Base-by-base conservation (phyloP, 2,113 vertebrate genomes). In the Datnioides undecimradiatus region DNA sequence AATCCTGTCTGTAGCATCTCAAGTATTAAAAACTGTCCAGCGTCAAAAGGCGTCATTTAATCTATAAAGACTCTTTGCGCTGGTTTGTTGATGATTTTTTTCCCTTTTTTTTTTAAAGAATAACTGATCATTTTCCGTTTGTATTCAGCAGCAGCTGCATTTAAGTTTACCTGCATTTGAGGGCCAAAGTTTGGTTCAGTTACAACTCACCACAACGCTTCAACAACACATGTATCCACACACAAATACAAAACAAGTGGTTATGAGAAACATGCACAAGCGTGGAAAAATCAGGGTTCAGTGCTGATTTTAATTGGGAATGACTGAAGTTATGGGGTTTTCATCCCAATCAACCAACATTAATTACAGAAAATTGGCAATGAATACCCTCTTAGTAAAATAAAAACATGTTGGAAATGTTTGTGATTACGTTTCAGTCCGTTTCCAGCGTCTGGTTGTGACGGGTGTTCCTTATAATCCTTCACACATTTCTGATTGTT, bases 1-100 rank as follows among this genome's bases (percentile, higher is more conserved):
- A 46, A 52, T 65, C 57, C 52, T 69, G 60, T 45, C 41, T 43
- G 31, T 49, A 23, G 41, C 33, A 48, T 70, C 54, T 59, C 19
- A 49, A 29, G 25, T 34, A 12, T 4, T 2, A 2, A 29, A 48
- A 25, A 8, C 31, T 21, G 19, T 45, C 4, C 19, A 64, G 6
- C 11, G 43, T 34, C 23, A 40, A 21, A 19, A 75, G 10, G 3
- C 34, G 19, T 27, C 36, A 63, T 52, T 8, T 13, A 21, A 16
- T 4, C 13, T 19, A 25, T 25, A n/a, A 12, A 33, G 19, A 41
- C 27, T 38, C 11, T 6, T 45, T 12, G 13, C 17, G 17, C 1
- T 54, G 21, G 29, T 54, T 52, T 40, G 34, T 52, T 40, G 31
- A 25, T 27, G 5, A 6, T 6, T 2, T 7, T 59, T n/a, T 36